Evolutionary conservation across 2,797 vertebrate genomes (phyloP).

Genomic region (Rhadinocentrus ornatus): DNA sequence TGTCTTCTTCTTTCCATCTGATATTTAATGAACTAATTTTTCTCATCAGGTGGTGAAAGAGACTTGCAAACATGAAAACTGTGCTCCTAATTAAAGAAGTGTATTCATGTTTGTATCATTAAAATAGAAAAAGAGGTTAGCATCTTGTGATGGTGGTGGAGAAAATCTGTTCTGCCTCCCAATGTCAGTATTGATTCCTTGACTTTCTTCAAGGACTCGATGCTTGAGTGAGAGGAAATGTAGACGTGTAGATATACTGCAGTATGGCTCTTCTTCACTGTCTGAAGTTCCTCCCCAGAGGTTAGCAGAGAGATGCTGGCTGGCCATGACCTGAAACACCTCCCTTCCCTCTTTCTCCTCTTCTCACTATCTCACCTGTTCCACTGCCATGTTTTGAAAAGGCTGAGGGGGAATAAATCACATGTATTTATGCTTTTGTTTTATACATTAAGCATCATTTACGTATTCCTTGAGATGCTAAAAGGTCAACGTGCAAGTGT

Average conservation of each 20-base stretch:
- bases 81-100: slow-evolving; percentile 63
- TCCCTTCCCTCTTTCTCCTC: slow-evolving; percentile 23
- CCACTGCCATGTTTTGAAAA: slow-evolving; percentile 1
- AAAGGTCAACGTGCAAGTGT: neutral
- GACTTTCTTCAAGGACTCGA: slow-evolving; percentile 67
- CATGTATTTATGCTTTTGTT: slow-evolving; percentile 33
- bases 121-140: slow-evolving; percentile 32
- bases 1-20: slow-evolving; percentile 64
- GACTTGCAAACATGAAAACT: slow-evolving; percentile 65
- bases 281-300: slow-evolving; percentile 70
- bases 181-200: slow-evolving; percentile 78
- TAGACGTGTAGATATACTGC: slow-evolving; percentile 79
- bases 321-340: slow-evolving; percentile 67
- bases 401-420: slow-evolving; percentile 35
- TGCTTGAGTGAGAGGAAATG: slow-evolving; percentile 79
- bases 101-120: slow-evolving; percentile 71
- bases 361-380: slow-evolving; percentile 50
- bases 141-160: slow-evolving; percentile 47
- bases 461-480: neutral
- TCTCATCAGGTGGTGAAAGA: slow-evolving; percentile 63
- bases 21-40: slow-evolving; percentile 68
- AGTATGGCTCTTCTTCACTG: slow-evolving; percentile 64
- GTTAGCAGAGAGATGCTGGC: slow-evolving; percentile 48
- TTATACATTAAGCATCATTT: slow-evolving; percentile 16
- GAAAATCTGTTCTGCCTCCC: slow-evolving; percentile 60